Evolutionary conservation across 2,113 vertebrate species (phyloP), one percentile per base, ranked within the genome.

Genomic region (Onychostoma macrolepis): DNA sequence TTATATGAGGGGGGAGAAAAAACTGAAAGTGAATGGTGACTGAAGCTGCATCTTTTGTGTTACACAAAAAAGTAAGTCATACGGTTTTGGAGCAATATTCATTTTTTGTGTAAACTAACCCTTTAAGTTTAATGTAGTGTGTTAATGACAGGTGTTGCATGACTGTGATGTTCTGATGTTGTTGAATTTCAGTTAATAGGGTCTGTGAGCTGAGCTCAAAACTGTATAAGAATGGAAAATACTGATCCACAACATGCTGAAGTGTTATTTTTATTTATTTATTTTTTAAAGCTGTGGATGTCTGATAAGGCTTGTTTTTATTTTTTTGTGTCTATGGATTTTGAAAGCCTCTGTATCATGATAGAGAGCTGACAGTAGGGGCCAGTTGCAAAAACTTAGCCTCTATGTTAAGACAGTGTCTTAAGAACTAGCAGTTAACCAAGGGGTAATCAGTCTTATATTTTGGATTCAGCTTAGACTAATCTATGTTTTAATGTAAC

Each of bases 11-110:
- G 10, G 36, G n/a, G n/a, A n/a, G 2, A 38, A 41, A 38, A 11
- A 10, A 36, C 2, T 76, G 41, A 45, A 76, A 76, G 41, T 7
- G n/a, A 45, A 45, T 26, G 24, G 24, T 45, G 38, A 75, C 41
- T 45, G 12, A 26, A 13, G 5, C 71, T n/a, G 24, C 10, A 43
- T 43, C 24, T 43, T 11, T 38, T 43, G 10, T 26, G 71, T 75
- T 75, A n/a, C 71, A 75, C 72, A 75, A n/a, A 75, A 75, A 36
- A 71, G 19, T 19, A 36, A 41, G 69, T 72, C 41, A 26, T 28
- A 9, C n/a, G 1, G 12, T 8, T 43, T 48, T 15, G 71, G 8
- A 41, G 10, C 15, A 69, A 19, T 17, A 19, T 24, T 41, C 1
- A 38, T 7, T 45, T 56, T 26, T 26, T 28, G 41, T n/a, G 3